phyloP scores from a whole-genome alignment of 1,140 invertebrate genomes.

The Brevipalpus yothersi region DNA sequence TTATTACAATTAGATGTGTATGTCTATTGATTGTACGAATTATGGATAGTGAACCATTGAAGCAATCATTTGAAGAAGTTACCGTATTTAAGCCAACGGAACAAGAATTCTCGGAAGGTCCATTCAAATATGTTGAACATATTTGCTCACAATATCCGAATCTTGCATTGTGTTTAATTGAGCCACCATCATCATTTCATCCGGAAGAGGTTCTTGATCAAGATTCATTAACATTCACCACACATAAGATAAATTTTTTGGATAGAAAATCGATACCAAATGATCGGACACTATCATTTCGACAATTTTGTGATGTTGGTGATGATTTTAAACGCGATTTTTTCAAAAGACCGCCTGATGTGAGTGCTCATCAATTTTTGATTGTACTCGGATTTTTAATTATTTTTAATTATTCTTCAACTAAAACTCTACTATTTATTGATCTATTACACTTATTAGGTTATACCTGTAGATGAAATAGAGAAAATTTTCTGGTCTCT shows the following conservation, averaged over 20 bases:
- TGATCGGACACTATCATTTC: background rate
- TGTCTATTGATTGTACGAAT: no score
- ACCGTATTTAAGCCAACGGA: background rate
- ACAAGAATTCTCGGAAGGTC: background rate
- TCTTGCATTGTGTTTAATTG: background rate
- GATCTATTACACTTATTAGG: background rate
- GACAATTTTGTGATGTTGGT: background rate
- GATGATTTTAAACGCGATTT: background rate
- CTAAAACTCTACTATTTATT: background rate
- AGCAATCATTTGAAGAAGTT: background rate
- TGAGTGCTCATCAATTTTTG: background rate
- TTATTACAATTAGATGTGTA: no score
- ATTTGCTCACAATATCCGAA: background rate
- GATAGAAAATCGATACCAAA: background rate
- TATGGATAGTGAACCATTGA: background rate
- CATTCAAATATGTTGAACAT: background rate
- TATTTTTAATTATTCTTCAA: background rate
- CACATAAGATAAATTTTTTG: background rate
- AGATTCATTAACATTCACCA: background rate
- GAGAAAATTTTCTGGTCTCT: background rate
- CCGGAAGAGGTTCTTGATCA: background rate
- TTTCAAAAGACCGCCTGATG: background rate
- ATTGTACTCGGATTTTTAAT: background rate
- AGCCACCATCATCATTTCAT: background rate
- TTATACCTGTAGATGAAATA: background rate